phyloP scores from a whole-genome alignment of 2,797 vertebrate species.

The Rhinogobio ventralis region DNA sequence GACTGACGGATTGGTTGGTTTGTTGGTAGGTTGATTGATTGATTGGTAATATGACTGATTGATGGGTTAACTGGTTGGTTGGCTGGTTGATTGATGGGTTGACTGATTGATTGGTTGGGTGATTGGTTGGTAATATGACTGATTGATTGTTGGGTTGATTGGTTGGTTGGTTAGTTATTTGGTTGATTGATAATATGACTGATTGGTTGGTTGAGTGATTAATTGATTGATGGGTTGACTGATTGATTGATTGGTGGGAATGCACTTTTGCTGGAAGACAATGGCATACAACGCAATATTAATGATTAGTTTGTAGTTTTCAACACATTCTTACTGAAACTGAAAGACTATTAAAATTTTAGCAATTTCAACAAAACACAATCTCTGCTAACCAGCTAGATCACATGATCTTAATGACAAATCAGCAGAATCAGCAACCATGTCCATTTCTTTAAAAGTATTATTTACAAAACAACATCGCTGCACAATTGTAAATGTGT shows the following conservation, averaged over 20 bases:
- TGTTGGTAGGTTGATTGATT: neutral
- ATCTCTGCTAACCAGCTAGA: no score
- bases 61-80: fast-evolving
- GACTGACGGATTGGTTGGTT: fast-evolving
- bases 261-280: no score
- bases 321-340: no score
- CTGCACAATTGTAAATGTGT: neutral
- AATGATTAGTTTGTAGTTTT: no score
- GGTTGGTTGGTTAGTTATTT: fast-evolving
- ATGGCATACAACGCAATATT: neutral
- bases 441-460: neutral
- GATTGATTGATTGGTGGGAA: neutral
- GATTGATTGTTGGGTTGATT: fast-evolving
- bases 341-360: no score
- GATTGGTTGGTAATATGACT: no score
- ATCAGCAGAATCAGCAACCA: neutral
- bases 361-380: no score
- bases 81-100: no score
- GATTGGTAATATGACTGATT: neutral
- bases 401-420: no score
- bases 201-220: no score
- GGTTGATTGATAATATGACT: no score
- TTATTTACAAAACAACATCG: neutral
- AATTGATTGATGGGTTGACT: no score
- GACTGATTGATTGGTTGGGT: fast-evolving